Conservation (phyloP, 2,113 vertebrate species). For the Apodemus speciosus region DNA sequence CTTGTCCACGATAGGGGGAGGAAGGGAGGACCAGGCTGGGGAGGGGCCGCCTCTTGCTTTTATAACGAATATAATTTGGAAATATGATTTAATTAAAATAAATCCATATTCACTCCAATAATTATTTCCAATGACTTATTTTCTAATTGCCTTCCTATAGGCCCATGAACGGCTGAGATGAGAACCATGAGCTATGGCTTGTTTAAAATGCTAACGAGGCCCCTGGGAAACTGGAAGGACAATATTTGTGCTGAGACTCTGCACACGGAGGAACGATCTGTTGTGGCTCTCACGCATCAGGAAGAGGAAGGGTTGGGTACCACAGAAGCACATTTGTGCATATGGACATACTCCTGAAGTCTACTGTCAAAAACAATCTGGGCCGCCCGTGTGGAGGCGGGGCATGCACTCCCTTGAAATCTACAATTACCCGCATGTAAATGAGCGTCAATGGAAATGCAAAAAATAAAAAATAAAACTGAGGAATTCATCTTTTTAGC, state of each 20-base stretch:
- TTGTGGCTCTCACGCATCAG: background rate
- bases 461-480: background rate
- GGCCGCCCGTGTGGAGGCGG: slow-evolving; percentile 34
- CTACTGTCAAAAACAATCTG: background rate
- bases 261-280: background rate
- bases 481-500: slow-evolving; percentile 44
- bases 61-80: background rate
- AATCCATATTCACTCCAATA: background rate
- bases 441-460: slow-evolving; percentile 12
- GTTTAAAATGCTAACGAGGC: slow-evolving; percentile 1
- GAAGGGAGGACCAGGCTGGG: background rate
- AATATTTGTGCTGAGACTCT: background rate
- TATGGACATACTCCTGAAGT: background rate
- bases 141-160: background rate
- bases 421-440: slow-evolving; percentile 66
- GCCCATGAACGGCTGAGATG: background rate
- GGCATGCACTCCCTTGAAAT: slow-evolving; percentile 36
- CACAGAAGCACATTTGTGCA: background rate
- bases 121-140: slow-evolving; percentile 10
- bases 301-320: background rate
- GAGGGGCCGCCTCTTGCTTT: background rate
- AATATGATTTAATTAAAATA: slow-evolving; percentile 11
- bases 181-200: background rate
- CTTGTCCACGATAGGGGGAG: background rate
- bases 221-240: background rate